Evolutionary conservation across 2,113 vertebrate species (phyloP).

Genomic region (Rhipidura dahli): DNA sequence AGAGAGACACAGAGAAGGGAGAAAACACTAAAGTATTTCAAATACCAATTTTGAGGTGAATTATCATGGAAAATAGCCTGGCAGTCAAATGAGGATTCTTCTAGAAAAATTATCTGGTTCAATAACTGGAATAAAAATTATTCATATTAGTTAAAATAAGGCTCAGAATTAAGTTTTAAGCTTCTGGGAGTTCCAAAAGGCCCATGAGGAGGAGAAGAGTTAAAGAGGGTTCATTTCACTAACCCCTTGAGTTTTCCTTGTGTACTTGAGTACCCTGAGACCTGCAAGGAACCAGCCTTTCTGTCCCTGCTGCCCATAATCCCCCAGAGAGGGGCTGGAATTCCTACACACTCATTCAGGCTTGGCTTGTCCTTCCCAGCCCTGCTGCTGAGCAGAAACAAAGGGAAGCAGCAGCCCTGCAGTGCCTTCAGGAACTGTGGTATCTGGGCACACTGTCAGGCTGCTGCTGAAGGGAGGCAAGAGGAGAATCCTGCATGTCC

Average conservation of each 20-base stretch:
- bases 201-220: background rate
- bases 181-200: background rate
- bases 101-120: background rate
- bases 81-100: conserved; percentile 1
- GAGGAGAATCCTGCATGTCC: background rate
- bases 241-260: background rate
- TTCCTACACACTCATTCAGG: background rate
- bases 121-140: background rate
- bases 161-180: background rate
- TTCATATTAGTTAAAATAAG: background rate
- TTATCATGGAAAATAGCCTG: conserved; percentile 27
- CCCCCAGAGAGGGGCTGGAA: fast-evolving
- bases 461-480: background rate
- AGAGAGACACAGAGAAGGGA: background rate
- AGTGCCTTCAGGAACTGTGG: background rate
- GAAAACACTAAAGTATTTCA: conserved; percentile 5
- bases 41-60: conserved; percentile 19
- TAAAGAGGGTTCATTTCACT: background rate
- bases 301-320: background rate
- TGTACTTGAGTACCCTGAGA: background rate
- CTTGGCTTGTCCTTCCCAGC: background rate
- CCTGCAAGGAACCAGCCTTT: background rate
- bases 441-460: background rate
- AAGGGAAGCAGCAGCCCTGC: background rate
- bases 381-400: background rate